Evolutionary conservation across 64 coral and sea anemone species (phyloP).

Genomic region (Montipora efflorescens): DNA sequence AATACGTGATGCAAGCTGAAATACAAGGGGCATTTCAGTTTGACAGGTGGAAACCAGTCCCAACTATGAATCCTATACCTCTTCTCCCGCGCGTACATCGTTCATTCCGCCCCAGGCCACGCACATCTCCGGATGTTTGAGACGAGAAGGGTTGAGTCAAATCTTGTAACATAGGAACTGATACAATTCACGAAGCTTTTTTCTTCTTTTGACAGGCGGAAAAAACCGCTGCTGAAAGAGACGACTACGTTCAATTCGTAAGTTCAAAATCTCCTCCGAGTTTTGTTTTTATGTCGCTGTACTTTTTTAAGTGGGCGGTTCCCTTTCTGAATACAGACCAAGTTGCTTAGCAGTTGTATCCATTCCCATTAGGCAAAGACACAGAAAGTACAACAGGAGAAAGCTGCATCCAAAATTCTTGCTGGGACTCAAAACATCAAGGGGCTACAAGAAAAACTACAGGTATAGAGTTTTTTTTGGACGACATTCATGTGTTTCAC

Average conservation of each 20-base stretch:
- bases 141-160: no score
- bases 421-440: constrained; percentile 80
- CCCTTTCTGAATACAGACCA: background rate
- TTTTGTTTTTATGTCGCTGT: background rate
- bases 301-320: background rate
- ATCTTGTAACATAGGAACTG: background rate
- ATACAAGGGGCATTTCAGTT: no score
- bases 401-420: constrained; percentile 77
- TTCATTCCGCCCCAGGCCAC: no score
- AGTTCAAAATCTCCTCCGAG: constrained; percentile 25
- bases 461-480: constrained; percentile 19
- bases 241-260: constrained; percentile 87
- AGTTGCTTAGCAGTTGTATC: background rate
- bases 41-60: no score
- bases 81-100: no score
- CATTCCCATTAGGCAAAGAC: constrained; percentile 74
- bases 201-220: constrained; percentile 73
- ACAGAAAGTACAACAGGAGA: constrained; percentile 77
- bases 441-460: constrained; percentile 82
- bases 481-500: background rate
- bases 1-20: no score
- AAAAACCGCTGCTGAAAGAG: constrained; percentile 93
- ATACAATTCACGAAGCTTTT: background rate
- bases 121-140: no score
- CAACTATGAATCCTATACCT: no score